phyloP scores from a whole-genome alignment of 2,888 invertebrate species.

The Eupithecia dodoneata region DNA sequence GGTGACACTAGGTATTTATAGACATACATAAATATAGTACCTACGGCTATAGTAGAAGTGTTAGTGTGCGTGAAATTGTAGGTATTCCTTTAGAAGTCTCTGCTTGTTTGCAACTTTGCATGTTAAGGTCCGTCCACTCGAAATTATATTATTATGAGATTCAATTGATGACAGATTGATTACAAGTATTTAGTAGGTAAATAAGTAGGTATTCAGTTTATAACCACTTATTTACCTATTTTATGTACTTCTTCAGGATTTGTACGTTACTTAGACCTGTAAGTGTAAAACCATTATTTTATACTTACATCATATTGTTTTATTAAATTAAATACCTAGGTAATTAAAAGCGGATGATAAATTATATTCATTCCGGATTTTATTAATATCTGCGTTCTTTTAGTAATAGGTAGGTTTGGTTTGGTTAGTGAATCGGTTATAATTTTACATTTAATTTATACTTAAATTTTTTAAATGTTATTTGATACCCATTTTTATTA shows the following conservation, averaged over 20 bases:
- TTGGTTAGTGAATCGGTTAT: too few relatives aligned
- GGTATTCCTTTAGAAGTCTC: neutral
- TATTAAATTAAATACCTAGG: too few relatives aligned
- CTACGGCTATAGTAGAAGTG: neutral
- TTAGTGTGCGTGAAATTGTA: conserved; percentile 3
- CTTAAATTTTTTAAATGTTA: too few relatives aligned
- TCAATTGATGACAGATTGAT: neutral
- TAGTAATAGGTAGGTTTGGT: too few relatives aligned
- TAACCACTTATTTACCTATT: neutral
- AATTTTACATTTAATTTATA: too few relatives aligned
- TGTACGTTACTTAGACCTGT: neutral
- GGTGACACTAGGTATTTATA: conserved; percentile 64
- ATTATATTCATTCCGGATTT: too few relatives aligned
- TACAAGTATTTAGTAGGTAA: neutral
- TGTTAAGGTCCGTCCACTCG: neutral
- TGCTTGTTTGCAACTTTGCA: conserved; percentile 9
- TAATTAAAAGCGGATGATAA: too few relatives aligned
- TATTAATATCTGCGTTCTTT: too few relatives aligned
- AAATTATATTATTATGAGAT: neutral
- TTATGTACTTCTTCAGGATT: neutral
- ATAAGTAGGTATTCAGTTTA: neutral
- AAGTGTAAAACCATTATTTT: too few relatives aligned
- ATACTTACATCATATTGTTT: too few relatives aligned
- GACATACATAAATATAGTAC: conserved; percentile 45
- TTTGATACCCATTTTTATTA: too few relatives aligned